A percentile compares a stretch with the other conserved stretches of the same genome.
These are phyloP conservation scores for Dicentrarchus labrax DNA, from an alignment of 2,113 vertebrate species.

Conservation along the genomic window DNA sequence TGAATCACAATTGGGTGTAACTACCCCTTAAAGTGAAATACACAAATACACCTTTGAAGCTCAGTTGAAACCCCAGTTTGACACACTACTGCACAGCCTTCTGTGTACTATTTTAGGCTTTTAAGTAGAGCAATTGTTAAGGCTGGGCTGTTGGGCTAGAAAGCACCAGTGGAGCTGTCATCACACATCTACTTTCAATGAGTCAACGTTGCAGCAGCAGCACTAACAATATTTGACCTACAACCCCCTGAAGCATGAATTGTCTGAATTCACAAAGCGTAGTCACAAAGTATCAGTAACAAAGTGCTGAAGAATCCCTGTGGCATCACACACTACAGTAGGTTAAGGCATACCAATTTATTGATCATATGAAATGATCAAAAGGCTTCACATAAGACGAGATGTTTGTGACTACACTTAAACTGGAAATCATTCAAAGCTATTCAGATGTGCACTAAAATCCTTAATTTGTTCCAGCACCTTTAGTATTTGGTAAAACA, in stretches of 20 bases:
- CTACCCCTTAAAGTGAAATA: neutral
- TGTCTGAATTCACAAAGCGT: slow-evolving; percentile 3
- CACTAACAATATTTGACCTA: slow-evolving; percentile 20
- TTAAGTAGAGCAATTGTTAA: slow-evolving; percentile 20
- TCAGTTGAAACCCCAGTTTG: neutral
- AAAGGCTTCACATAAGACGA: neutral
- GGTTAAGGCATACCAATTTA: neutral
- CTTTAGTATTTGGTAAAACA: neutral
- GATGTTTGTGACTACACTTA: too few species aligned
- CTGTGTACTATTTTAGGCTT: slow-evolving; percentile 3
- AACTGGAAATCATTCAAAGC: too few species aligned
- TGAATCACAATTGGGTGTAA: neutral
- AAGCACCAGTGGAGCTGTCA: slow-evolving; percentile 27
- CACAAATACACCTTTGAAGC: slow-evolving; percentile 3
- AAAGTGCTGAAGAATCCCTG: neutral
- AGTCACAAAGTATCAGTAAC: slow-evolving; percentile 14
- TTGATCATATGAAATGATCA: neutral
- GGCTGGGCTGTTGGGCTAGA: slow-evolving; percentile 2
- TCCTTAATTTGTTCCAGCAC: neutral
- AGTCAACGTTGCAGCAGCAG: slow-evolving; percentile 21
- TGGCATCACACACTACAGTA: neutral
- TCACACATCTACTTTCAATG: slow-evolving; percentile 12
- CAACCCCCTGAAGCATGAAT: slow-evolving; percentile 18
- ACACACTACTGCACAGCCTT: neutral
- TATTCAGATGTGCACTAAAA: neutral